phyloP scores from a whole-genome alignment of 2,113 vertebrate genomes.

The Sigmodon hispidus region DNA sequence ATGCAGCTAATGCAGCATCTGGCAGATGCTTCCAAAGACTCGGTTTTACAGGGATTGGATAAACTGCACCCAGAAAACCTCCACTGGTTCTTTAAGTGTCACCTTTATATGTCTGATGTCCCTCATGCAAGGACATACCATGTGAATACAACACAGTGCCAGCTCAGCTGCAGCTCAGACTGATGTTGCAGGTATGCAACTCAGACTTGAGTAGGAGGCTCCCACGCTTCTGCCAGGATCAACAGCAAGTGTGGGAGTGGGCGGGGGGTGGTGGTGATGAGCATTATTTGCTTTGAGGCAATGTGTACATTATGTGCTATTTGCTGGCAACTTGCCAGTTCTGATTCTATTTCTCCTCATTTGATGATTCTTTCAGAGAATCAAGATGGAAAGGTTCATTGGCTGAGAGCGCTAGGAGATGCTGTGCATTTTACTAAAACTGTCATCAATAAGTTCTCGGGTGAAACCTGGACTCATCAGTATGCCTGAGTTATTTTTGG shows the following conservation, averaged over 20 bases:
- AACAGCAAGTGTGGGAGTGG: too few relatives aligned
- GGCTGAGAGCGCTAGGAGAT: rapidly evolving
- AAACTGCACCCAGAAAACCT: not conserved
- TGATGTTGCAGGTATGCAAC: not conserved
- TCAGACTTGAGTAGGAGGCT: not conserved
- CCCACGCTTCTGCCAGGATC: not conserved
- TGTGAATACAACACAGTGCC: not conserved
- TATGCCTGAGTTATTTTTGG: not conserved
- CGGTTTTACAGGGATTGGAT: not conserved
- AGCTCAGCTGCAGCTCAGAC: not conserved
- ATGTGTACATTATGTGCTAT: not conserved
- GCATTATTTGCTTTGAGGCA: not conserved
- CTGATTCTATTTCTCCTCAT: not conserved
- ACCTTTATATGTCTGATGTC: not conserved
- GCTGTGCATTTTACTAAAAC: not conserved
- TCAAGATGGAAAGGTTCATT: not conserved
- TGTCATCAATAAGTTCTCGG: not conserved
- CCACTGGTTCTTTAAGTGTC: not conserved
- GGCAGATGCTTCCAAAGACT: not conserved
- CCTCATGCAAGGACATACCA: not conserved
- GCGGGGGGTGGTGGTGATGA: not conserved
- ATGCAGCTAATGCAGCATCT: not conserved
- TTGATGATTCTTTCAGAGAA: not conserved
- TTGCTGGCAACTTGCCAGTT: not conserved
- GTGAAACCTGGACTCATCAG: not conserved